A percentile compares a stretch with the other conserved stretches of the same genome.
phyloP scores from a whole-genome alignment of 2,888 invertebrate species.

The Dorcus parallelipipedus region DNA sequence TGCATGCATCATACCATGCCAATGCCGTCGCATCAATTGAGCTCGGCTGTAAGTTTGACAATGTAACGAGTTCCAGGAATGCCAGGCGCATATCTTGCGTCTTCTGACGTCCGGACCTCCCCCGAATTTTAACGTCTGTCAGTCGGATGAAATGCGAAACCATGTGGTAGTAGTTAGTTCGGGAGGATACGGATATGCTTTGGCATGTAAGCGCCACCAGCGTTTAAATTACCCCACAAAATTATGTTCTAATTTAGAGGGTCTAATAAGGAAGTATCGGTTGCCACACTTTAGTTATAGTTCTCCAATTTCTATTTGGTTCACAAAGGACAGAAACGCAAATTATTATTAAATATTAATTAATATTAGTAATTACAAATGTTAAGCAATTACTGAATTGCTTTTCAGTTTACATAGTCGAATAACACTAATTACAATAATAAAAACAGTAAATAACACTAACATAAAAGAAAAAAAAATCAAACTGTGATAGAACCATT shows the following conservation, averaged over 20 bases:
- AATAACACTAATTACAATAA: no score
- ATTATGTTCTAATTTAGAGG: conserved; percentile 29
- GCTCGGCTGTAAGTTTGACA: background rate
- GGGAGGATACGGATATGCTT: conserved; percentile 30
- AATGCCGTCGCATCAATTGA: no score
- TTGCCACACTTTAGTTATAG: conserved; percentile 7
- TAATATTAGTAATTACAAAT: no score
- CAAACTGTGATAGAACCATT: no score
- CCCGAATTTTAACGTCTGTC: conserved; percentile 26
- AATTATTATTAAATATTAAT: no score
- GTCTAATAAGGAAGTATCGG: conserved; percentile 23
- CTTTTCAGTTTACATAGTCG: no score
- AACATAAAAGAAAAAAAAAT: no score
- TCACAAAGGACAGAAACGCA: no score
- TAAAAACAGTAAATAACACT: no score
- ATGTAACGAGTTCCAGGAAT: conserved; percentile 11
- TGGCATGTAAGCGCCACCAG: conserved; percentile 27
- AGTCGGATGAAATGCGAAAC: conserved; percentile 28
- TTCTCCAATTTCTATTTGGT: no score
- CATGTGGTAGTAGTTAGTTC: conserved; percentile 27
- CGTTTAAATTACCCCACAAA: conserved; percentile 23
- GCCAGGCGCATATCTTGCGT: conserved; percentile 15
- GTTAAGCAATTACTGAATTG: no score
- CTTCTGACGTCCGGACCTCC: conserved; percentile 30
- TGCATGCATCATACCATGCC: conserved; percentile 7